Percentiles rank a stretch among this genome's conserved stretches.
These are phyloP conservation scores for Ormyrus pomaceus DNA, from an alignment of 2,888 invertebrate genomes.

Conservation along the genomic window DNA sequence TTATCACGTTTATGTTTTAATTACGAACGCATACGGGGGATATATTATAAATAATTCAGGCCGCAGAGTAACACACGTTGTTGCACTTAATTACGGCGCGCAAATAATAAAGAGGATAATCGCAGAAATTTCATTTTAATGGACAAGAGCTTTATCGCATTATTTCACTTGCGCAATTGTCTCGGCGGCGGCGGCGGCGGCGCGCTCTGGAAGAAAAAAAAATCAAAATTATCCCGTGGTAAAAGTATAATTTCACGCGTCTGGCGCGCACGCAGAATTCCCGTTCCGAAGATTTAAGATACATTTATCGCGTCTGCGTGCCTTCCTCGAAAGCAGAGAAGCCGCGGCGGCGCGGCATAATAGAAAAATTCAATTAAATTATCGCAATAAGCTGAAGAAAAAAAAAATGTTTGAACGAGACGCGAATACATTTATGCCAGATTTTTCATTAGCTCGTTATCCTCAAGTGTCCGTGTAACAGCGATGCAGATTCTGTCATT, in stretches of 20 bases:
- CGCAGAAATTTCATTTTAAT: constrained; percentile 36
- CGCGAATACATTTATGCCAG: too few species aligned
- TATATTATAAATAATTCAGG: constrained; percentile 38
- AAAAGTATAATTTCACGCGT: constrained; percentile 54
- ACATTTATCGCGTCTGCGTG: constrained; percentile 24
- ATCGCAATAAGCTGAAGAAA: constrained; percentile 8
- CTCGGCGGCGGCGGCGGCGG: not conserved
- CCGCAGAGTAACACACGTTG: constrained; percentile 17
- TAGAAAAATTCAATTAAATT: constrained; percentile 34
- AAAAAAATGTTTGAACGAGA: too few species aligned
- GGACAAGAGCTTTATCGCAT: constrained; percentile 39
- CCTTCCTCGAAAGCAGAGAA: not conserved
- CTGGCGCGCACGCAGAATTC: constrained; percentile 48
- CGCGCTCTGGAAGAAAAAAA: constrained; percentile 11
- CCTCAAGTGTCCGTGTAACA: too few species aligned
- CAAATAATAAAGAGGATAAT: constrained; percentile 13
- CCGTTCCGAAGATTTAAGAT: constrained; percentile 46
- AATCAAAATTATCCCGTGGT: constrained; percentile 39
- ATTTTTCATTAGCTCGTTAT: too few species aligned
- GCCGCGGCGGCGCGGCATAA: constrained; percentile 18
- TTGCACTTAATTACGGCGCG: constrained; percentile 22
- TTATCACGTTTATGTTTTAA: constrained; percentile 36
- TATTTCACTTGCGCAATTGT: constrained; percentile 38
- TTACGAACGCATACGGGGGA: constrained; percentile 10
- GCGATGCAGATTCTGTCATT: too few species aligned